Evolutionary conservation across 2,888 invertebrate species (phyloP).

Genomic region (Diarsia mendica): DNA sequence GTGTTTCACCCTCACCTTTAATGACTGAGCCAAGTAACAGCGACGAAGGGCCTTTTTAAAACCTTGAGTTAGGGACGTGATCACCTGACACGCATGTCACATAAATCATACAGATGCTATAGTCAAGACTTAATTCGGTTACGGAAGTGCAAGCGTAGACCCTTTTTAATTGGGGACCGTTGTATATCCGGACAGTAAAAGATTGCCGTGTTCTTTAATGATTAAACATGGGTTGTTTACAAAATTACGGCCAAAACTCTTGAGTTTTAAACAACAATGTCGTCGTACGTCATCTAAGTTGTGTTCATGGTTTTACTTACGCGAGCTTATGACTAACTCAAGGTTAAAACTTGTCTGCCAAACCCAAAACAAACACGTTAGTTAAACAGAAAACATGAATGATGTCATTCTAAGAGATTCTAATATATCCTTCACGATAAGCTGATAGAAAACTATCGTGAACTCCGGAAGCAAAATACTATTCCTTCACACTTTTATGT

Average conservation of each 20-base stretch:
- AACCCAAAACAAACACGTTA: not conserved
- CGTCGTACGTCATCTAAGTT: no score
- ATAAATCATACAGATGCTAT: slow-evolving; percentile 34
- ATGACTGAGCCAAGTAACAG: slow-evolving; percentile 19
- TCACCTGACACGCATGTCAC: slow-evolving; percentile 16
- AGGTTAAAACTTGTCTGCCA: not conserved
- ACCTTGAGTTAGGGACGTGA: slow-evolving; percentile 29
- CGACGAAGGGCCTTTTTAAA: slow-evolving; percentile 14
- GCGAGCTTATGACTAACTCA: not conserved
- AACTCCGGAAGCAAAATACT: slow-evolving; percentile 21
- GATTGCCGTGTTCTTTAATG: not conserved
- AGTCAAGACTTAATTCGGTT: slow-evolving; percentile 30
- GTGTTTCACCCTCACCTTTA: not conserved
- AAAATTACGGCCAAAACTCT: no score
- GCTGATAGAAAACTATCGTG: not conserved
- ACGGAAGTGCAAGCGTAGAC: slow-evolving; percentile 26
- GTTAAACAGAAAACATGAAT: not conserved
- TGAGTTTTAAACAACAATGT: no score
- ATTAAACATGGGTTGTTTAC: not conserved
- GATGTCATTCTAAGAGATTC: not conserved
- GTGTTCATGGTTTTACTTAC: not conserved
- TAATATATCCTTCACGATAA: not conserved
- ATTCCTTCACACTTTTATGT: slow-evolving; percentile 14
- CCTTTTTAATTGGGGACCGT: slow-evolving; percentile 21
- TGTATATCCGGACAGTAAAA: not conserved